phyloP scores from a whole-genome alignment of 1,140 invertebrate genomes.

The Bombus cullumanus region DNA sequence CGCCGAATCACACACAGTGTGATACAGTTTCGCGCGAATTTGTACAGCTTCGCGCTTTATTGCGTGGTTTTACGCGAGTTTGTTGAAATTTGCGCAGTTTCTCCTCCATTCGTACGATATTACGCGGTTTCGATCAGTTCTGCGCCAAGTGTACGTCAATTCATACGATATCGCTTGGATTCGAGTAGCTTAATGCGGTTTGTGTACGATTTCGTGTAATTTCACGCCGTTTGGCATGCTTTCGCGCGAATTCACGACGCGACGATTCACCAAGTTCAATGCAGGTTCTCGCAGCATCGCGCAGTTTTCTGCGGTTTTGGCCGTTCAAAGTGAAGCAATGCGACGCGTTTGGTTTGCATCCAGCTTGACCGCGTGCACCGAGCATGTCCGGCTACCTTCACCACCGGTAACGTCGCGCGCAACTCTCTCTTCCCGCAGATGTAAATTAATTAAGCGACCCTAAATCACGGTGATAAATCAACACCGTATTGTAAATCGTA shows the following conservation, averaged over 20 bases:
- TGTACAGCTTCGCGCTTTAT: background rate
- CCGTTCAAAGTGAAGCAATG: background rate
- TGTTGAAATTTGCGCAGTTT: background rate
- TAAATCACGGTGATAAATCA: conserved; percentile 37
- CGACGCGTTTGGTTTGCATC: background rate
- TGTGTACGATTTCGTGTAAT: background rate
- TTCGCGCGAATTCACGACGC: background rate
- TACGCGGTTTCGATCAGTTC: no score
- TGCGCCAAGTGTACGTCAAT: no score
- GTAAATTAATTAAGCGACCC: conserved; percentile 39
- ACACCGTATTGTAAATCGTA: conserved; percentile 16
- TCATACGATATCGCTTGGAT: no score
- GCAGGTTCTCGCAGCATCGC: background rate
- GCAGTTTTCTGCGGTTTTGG: background rate
- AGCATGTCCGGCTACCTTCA: background rate
- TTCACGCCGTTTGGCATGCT: background rate
- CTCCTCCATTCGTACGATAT: no score
- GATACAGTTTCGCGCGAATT: background rate
- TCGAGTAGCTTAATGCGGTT: background rate
- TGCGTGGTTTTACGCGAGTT: no score
- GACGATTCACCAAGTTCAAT: background rate
- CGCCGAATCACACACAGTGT: background rate
- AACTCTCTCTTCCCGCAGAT: background rate
- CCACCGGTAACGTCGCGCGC: background rate
- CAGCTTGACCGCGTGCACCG: background rate